phyloP scores from a whole-genome alignment of 2,888 invertebrate species.

The Apeira syringaria region DNA sequence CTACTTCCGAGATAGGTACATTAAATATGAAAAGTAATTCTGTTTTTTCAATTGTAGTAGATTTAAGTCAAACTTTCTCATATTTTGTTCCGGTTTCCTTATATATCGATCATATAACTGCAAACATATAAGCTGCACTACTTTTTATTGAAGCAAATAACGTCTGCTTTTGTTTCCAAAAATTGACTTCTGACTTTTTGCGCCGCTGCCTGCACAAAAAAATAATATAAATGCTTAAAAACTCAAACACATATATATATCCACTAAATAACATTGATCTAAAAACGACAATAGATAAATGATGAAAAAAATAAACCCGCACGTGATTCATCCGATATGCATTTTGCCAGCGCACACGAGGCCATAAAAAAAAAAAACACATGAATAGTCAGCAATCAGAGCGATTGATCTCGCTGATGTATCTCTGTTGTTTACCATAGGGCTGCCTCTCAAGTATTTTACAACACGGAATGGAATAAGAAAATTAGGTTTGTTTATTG shows the following conservation, averaged over 20 bases:
- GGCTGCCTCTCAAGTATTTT: slow-evolving; percentile 15
- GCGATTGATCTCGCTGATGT: slow-evolving; percentile 34
- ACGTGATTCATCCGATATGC: slow-evolving; percentile 26
- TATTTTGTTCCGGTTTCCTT: no score
- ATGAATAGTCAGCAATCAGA: slow-evolving; percentile 35
- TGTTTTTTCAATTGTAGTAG: no score
- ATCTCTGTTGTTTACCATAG: slow-evolving; percentile 24
- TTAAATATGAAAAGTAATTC: no score
- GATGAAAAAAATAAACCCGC: slow-evolving; percentile 16
- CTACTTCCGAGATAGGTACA: no score
- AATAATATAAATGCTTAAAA: slow-evolving; percentile 4
- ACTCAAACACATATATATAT: slow-evolving; percentile 8
- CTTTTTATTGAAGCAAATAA: slow-evolving; percentile 5
- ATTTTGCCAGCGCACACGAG: slow-evolving; percentile 26
- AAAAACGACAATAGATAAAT: slow-evolving; percentile 13
- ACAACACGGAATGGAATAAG: background rate
- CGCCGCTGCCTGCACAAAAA: background rate
- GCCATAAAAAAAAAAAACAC: slow-evolving; percentile 26
- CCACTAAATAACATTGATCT: slow-evolving; percentile 14
- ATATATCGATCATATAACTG: no score
- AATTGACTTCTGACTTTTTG: slow-evolving; percentile 1
- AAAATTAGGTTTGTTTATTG: slow-evolving; percentile 1
- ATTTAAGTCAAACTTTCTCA: no score
- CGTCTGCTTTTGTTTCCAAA: slow-evolving; percentile 7
- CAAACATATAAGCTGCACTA: background rate